phyloP scores from a whole-genome alignment of 2,888 invertebrate genomes.

The Brachyopa scutellaris region DNA sequence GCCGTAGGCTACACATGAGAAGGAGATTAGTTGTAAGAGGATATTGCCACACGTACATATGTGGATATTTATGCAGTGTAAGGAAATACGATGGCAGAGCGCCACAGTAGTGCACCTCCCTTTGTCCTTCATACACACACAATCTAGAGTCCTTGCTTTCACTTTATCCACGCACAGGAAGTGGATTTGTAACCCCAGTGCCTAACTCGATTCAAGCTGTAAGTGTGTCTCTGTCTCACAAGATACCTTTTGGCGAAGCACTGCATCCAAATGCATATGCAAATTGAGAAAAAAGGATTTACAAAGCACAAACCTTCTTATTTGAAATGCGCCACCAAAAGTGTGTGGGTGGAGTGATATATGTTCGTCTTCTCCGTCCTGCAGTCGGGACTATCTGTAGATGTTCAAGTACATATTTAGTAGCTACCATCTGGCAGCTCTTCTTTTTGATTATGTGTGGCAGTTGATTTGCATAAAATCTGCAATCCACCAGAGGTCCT shows the following conservation, averaged over 20 bases:
- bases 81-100: neutral
- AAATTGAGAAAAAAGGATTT: slow-evolving; percentile 31
- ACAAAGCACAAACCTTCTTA: neutral
- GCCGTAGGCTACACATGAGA: neutral
- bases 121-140: neutral
- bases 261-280: slow-evolving; percentile 24
- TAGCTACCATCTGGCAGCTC: slow-evolving; percentile 46
- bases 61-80: neutral
- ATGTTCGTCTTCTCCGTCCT: neutral
- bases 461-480: slow-evolving; percentile 51
- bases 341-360: slow-evolving; percentile 1
- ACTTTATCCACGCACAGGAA: neutral
- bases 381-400: neutral
- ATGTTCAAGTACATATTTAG: slow-evolving; percentile 55
- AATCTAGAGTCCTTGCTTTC: neutral
- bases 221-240: slow-evolving; percentile 17
- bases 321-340: neutral
- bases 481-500: slow-evolving; percentile 28
- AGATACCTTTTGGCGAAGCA: slow-evolving; percentile 18
- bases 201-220: slow-evolving; percentile 12
- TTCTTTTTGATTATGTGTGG: slow-evolving; percentile 50
- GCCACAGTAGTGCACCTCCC: neutral
- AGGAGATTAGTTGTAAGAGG: neutral
- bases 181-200: neutral
- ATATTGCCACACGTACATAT: neutral